phyloP scores from a whole-genome alignment of 1,140 invertebrate genomes.

The Heliconius eleuchia region DNA sequence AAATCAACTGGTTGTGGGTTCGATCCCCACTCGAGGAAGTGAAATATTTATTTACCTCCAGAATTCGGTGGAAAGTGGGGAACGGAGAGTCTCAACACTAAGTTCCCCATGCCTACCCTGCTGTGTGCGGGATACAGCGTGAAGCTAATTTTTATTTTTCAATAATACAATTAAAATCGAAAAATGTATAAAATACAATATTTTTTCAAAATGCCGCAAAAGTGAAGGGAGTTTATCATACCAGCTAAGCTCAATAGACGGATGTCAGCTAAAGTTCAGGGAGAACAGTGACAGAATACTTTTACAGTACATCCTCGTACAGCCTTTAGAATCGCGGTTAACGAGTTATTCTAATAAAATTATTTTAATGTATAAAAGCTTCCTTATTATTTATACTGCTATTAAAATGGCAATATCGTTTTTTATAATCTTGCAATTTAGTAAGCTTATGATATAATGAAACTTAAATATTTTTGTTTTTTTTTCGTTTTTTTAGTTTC shows the following conservation, averaged over 20 bases:
- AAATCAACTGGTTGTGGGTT: too few species aligned
- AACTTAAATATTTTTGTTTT: too few species aligned
- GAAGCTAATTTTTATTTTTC: too few species aligned
- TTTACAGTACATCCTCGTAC: slow-evolving; percentile 30
- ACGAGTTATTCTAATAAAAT: background rate
- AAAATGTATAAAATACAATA: background rate
- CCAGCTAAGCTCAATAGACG: slow-evolving; percentile 13
- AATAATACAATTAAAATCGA: too few species aligned
- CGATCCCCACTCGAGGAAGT: too few species aligned
- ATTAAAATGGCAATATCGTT: background rate
- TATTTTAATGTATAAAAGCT: background rate
- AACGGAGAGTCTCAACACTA: too few species aligned
- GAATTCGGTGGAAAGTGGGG: too few species aligned
- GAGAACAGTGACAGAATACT: slow-evolving; percentile 35
- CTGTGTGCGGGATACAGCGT: too few species aligned
- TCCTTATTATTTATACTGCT: background rate
- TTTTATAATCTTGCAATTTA: background rate
- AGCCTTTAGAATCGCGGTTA: background rate
- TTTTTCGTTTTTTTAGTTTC: too few species aligned
- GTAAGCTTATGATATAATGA: too few species aligned
- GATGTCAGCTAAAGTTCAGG: slow-evolving; percentile 38
- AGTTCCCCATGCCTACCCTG: too few species aligned
- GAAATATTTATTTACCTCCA: too few species aligned
- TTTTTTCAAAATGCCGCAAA: background rate
- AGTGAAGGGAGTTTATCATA: slow-evolving; percentile 30